Base-by-base conservation (phyloP, 2,888 invertebrate species). In the Norana najaformis region DNA sequence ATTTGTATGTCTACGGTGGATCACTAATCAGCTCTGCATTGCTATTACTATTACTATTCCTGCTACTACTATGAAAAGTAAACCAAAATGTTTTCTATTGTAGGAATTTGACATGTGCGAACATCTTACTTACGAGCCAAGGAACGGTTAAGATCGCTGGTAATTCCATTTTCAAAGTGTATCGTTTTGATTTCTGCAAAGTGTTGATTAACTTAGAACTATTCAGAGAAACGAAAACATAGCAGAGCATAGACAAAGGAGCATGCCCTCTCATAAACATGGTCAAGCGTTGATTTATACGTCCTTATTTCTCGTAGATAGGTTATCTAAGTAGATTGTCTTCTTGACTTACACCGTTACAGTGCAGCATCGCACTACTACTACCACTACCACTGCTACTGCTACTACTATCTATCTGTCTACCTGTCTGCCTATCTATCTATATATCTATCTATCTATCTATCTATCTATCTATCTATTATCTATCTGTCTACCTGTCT, bases 131-230 rank as follows among this genome's bases (percentile, higher is more conserved):
- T 6, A 85, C 36, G 35, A 37, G 23, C 18, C 35, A 36, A 5
- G 85, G 85, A 85, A 85, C 23, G 20, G 85, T 36, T 37, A 85
- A 85, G 23, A 85, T 85, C 85, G 85, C 85, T 23, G 85, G 85
- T 85, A 85, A 85, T n/a, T n/a, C n/a, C n/a, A 69, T 69, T 69
- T n/a, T 30, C 69, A n/a, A 11, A 69, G 69, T 69, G 30, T n/a
- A 8, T 69, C 69, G n/a, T 69, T n/a, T 30, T 53, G 23, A 53
- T 53, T 53, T 53, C 53, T 30, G 6, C 30, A 30, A 30, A 30
- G 30, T 2, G 53, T 30, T 23, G 23, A 53, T n/a, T 30, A 69
- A 69, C n/a, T 16, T 69, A n/a, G 30, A 30, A 69, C 16, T n/a
- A 8, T n/a, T n/a, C 20, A 23, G 16, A 69, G n/a, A 1, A n/a